Conservation (phyloP, 2,888 invertebrate genomes). For the Capitulum mitella region DNA sequence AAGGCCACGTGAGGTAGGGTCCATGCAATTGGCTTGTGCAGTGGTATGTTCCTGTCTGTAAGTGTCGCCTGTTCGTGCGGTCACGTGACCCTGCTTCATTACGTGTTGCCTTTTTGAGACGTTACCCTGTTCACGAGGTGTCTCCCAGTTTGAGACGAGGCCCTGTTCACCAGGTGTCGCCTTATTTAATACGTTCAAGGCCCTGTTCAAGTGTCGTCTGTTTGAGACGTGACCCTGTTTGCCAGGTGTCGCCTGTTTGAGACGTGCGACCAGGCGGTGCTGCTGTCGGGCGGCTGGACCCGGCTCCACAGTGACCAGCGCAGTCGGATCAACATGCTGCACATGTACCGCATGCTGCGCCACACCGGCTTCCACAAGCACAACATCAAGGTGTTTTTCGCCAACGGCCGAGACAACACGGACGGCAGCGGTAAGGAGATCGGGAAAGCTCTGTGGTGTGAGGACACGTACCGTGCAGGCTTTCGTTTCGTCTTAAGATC, state of each 20-base stretch:
- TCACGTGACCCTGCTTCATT: neutral
- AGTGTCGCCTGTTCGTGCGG: too few species aligned
- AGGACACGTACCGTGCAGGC: too few species aligned
- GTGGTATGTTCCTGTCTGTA: too few species aligned
- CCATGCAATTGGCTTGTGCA: too few species aligned
- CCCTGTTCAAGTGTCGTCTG: neutral
- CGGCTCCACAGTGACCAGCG: constrained; percentile 43
- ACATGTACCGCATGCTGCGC: constrained; percentile 44
- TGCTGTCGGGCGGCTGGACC: constrained; percentile 51
- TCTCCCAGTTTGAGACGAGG: too few species aligned
- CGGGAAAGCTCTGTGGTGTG: too few species aligned
- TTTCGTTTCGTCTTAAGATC: too few species aligned
- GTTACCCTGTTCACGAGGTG: too few species aligned
- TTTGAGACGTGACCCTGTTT: neutral
- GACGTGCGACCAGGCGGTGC: constrained; percentile 49
- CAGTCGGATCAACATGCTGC: constrained; percentile 42
- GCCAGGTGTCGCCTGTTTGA: constrained; percentile 47
- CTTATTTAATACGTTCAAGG: too few species aligned
- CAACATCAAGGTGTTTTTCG: constrained; percentile 49
- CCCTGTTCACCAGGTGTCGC: too few species aligned
- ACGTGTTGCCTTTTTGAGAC: neutral
- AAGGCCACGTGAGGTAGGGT: too few species aligned
- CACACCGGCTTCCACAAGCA: constrained; percentile 46
- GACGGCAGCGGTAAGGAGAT: neutral
- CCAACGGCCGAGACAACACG: constrained; percentile 44